phyloP scores from a whole-genome alignment of 2,888 invertebrate genomes.

The Agonum fuliginosum region DNA sequence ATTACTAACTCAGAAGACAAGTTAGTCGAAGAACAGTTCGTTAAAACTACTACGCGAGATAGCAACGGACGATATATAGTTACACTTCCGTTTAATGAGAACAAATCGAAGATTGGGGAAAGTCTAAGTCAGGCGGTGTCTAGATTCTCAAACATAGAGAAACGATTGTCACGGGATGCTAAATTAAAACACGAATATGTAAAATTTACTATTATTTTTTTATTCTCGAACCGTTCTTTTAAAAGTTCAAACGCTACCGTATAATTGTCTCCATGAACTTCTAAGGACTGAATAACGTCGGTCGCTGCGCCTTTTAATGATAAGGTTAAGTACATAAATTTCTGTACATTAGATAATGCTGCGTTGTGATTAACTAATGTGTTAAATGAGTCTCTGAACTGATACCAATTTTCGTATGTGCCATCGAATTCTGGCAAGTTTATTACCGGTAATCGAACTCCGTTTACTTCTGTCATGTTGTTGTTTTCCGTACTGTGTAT shows the following conservation, averaged over 20 bases:
- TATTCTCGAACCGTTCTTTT: conserved; percentile 4
- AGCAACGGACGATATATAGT: no score
- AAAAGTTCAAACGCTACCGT: not conserved
- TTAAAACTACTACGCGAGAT: no score
- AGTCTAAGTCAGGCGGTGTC: no score
- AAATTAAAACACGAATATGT: not conserved
- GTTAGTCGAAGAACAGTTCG: no score
- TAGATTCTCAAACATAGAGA: no score
- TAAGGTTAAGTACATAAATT: conserved; percentile 6
- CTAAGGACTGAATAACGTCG: not conserved
- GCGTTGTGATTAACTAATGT: conserved; percentile 8
- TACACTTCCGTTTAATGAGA: no score
- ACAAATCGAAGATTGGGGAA: no score
- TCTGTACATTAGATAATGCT: conserved; percentile 6
- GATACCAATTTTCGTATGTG: not conserved
- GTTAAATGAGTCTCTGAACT: conserved; percentile 16
- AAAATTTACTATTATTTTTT: conserved; percentile 23
- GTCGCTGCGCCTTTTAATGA: not conserved
- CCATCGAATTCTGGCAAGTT: not conserved
- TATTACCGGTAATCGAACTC: conserved; percentile 10
- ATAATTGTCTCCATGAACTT: conserved; percentile 5
- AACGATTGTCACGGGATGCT: no score
- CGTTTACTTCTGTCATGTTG: no score
- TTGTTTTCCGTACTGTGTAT: no score
- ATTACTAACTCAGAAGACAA: no score